Evolutionary conservation across 2,113 vertebrate species (phyloP).

Genomic region (Chinchilla lanigera): DNA sequence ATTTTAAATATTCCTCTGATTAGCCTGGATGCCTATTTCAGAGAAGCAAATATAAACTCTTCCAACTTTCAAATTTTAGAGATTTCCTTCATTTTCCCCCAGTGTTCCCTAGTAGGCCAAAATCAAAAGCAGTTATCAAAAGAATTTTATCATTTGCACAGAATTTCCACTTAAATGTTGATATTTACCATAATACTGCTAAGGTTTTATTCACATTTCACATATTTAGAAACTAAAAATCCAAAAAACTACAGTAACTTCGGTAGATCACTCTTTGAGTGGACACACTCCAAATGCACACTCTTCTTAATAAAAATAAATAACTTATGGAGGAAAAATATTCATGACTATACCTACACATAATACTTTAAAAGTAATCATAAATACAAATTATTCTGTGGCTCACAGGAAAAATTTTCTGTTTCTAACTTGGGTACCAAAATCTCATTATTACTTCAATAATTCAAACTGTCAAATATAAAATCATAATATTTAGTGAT

Average conservation of each 20-base stretch:
- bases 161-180: constrained; percentile 1
- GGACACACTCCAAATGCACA: neutral
- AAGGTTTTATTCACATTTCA: constrained; percentile 17
- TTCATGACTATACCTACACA: neutral
- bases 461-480: constrained; percentile 24
- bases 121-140: neutral
- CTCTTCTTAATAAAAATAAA: constrained; percentile 37
- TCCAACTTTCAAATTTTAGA: neutral
- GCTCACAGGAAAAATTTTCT: constrained; percentile 2
- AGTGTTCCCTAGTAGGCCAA: neutral
- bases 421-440: constrained; percentile 22
- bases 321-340: neutral
- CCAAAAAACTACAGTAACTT: constrained; percentile 15
- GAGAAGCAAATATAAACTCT: constrained; percentile 54
- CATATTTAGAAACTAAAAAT: neutral
- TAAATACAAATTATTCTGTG: constrained; percentile 36
- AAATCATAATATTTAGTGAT: constrained; percentile 3
- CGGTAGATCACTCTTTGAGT: neutral
- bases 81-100: neutral
- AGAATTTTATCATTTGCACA: neutral
- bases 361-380: constrained; percentile 37
- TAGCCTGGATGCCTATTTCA: constrained; percentile 29
- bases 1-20: constrained; percentile 49
- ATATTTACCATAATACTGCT: neutral
- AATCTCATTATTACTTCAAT: constrained; percentile 35